Conservation (phyloP, 2,113 vertebrate genomes). For the Amazona vittata region DNA sequence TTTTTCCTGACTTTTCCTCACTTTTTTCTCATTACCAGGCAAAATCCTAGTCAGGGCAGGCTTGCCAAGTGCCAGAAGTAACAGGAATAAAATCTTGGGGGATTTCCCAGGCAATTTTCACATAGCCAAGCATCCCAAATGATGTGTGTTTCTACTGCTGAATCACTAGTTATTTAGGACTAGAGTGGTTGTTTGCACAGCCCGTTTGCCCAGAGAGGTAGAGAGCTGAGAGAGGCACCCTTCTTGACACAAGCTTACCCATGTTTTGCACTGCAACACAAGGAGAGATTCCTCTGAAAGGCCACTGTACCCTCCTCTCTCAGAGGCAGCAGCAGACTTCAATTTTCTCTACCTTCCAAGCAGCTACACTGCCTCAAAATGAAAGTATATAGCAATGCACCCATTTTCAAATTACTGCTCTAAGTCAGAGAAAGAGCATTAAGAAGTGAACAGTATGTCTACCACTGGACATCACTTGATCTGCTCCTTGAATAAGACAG, state of each 20-base stretch:
- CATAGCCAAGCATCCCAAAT: background rate
- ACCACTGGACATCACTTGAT: background rate
- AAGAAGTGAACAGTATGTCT: background rate
- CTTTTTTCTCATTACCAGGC: background rate
- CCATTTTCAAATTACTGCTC: background rate
- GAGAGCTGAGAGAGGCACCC: background rate
- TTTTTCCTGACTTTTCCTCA: background rate
- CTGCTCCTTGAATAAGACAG: background rate
- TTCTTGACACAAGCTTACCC: background rate
- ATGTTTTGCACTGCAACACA: background rate
- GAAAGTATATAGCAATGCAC: background rate
- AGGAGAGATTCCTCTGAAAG: background rate
- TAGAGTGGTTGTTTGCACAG: background rate
- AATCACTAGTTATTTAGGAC: background rate
- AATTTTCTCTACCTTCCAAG: background rate
- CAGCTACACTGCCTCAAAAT: background rate
- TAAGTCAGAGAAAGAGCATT: background rate
- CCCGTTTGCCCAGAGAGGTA: background rate
- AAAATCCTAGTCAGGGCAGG: rapidly evolving
- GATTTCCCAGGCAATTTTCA: constrained; percentile 45
- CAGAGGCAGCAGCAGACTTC: background rate
- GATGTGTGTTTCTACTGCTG: background rate
- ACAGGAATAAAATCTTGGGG: background rate
- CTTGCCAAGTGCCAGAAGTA: constrained; percentile 19
- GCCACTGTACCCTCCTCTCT: background rate